Conservation (phyloP, 1,140 invertebrate species). For the Brachionus paranguensis region DNA sequence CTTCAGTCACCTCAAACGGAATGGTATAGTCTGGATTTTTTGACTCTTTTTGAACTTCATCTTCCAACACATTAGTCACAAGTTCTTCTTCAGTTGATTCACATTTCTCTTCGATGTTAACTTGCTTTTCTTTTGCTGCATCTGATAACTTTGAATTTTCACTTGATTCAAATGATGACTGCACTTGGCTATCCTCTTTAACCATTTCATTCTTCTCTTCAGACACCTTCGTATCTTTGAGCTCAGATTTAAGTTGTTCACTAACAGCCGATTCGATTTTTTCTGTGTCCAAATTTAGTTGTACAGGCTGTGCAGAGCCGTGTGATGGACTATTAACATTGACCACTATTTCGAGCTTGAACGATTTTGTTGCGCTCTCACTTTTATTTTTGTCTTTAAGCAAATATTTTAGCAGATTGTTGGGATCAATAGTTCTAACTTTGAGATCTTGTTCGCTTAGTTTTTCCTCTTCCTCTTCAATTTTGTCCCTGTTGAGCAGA, state of each 20-base stretch:
- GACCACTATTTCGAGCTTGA: not conserved
- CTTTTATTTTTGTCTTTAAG: not conserved
- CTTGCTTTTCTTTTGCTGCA: not conserved
- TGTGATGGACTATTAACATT: not conserved
- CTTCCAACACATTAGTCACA: not conserved
- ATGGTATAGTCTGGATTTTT: not conserved
- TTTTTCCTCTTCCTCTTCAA: not conserved
- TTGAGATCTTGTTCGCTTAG: not conserved
- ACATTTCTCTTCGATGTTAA: not conserved
- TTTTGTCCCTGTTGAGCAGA: not conserved
- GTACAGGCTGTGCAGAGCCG: not conserved
- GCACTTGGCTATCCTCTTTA: not conserved
- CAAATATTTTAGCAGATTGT: constrained; percentile 7
- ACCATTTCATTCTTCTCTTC: not conserved
- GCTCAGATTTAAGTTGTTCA: not conserved
- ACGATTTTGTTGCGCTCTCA: not conserved
- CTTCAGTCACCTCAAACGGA: not conserved
- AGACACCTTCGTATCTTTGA: not conserved
- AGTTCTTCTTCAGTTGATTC: not conserved
- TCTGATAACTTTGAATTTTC: not conserved
- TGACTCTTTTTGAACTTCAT: not conserved
- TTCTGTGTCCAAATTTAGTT: not conserved
- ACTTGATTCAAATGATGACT: not conserved
- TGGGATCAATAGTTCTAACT: not conserved
- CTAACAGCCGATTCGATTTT: not conserved